These are phyloP conservation scores for Varecia variegata DNA, from an alignment of 2,797 vertebrate species.

Conservation along the genomic window DNA sequence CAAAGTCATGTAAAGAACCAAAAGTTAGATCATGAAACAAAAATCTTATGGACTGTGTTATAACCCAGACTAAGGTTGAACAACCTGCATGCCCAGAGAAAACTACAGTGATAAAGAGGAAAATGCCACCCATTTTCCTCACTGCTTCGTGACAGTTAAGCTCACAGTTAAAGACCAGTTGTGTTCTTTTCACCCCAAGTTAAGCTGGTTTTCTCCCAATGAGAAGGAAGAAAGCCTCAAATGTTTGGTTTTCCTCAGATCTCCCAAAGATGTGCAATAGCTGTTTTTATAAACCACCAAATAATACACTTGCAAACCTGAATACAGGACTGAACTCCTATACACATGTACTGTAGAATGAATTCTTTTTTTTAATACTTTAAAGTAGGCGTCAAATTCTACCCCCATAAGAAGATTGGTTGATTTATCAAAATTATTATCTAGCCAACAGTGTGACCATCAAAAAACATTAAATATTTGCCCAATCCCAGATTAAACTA, in stretches of 20 bases:
- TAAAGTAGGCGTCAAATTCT: slow-evolving; percentile 67
- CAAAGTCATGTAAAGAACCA: slow-evolving; percentile 23
- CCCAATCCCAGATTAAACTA: background rate
- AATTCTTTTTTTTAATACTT: slow-evolving; percentile 59
- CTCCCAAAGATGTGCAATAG: slow-evolving; percentile 47
- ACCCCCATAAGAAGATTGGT: background rate
- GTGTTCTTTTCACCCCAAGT: slow-evolving; percentile 18
- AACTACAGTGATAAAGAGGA: background rate
- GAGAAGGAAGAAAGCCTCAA: slow-evolving; percentile 23
- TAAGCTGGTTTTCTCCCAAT: slow-evolving; percentile 44
- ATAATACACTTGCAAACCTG: slow-evolving; percentile 65
- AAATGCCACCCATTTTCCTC: background rate
- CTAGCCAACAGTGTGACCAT: background rate
- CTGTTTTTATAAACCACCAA: slow-evolving; percentile 43
- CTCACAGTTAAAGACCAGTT: slow-evolving; percentile 33
- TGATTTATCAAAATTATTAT: slow-evolving; percentile 49
- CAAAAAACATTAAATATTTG: slow-evolving; percentile 24
- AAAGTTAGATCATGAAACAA: slow-evolving; percentile 23
- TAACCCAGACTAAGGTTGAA: slow-evolving; percentile 27
- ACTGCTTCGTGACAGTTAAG: background rate
- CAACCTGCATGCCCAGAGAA: slow-evolving; percentile 45
- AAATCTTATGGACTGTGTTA: background rate
- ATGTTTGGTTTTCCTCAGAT: slow-evolving; percentile 34
- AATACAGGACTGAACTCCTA: slow-evolving; percentile 76
- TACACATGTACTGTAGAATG: slow-evolving; percentile 79